Conservation (phyloP, 2,113 vertebrate genomes). For the Poicephalus gulielmi region DNA sequence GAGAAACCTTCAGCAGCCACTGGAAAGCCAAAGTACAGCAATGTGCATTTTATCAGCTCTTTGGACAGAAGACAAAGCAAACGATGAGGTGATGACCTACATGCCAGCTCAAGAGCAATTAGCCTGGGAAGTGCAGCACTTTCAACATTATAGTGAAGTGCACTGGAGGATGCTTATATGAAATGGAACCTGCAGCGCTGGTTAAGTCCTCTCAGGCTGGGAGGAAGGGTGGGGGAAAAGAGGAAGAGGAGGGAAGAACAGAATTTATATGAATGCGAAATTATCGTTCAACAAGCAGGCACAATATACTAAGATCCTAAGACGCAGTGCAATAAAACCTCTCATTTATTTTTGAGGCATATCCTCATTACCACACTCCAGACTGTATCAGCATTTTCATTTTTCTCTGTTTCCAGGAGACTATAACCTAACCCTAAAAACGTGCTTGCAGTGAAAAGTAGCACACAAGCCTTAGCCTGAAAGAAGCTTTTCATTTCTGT, state of each 20-base stretch:
- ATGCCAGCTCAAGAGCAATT: constrained; percentile 37
- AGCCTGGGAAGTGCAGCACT: constrained; percentile 16
- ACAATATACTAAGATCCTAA: neutral
- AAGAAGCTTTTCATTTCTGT: neutral
- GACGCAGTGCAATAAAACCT: constrained; percentile 30
- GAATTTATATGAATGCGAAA: neutral
- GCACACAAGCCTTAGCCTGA: neutral
- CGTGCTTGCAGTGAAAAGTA: neutral
- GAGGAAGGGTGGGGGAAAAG: neutral
- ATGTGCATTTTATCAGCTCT: neutral
- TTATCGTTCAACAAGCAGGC: neutral
- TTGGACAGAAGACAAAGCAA: constrained; percentile 40
- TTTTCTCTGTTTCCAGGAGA: constrained; percentile 61
- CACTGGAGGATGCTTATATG: neutral
- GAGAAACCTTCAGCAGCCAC: constrained; percentile 15
- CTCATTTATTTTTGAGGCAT: constrained; percentile 35
- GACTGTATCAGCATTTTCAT: constrained; percentile 62
- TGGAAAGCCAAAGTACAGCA: constrained; percentile 5
- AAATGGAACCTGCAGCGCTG: neutral
- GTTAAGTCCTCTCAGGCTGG: neutral
- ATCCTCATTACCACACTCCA: constrained; percentile 44
- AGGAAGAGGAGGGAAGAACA: neutral
- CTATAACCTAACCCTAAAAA: constrained; percentile 51
- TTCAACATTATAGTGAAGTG: neutral
- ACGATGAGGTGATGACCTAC: constrained; percentile 8